Percentiles rank a stretch among this genome's conserved stretches.
phyloP scores from a whole-genome alignment of 2,113 vertebrate genomes.

The Tetrax tetrax region DNA sequence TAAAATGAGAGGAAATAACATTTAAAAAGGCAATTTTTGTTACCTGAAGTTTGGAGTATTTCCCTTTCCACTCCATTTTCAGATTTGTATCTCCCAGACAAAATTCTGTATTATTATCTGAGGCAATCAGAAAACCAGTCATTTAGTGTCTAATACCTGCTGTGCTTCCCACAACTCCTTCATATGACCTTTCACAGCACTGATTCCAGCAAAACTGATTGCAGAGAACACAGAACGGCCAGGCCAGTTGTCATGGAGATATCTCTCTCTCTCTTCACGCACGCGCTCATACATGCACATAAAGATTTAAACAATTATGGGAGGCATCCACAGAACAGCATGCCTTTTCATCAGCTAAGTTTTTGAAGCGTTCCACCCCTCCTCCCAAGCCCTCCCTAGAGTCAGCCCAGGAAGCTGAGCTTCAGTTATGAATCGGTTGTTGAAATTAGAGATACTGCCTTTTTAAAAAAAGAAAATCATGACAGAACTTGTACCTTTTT shows the following conservation, averaged over 20 bases:
- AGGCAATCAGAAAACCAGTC: conserved; percentile 56
- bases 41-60: conserved; percentile 76
- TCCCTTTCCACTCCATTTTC: conserved; percentile 79
- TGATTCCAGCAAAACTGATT: conserved; percentile 73
- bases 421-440: conserved; percentile 25
- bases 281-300: not conserved
- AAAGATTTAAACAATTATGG: conserved; percentile 64
- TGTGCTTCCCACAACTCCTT: conserved; percentile 78
- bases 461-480: not conserved
- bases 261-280: conserved; percentile 14
- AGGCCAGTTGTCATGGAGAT: conserved; percentile 80
- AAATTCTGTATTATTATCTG: conserved; percentile 54
- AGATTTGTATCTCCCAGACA: conserved; percentile 74
- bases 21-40: conserved; percentile 40
- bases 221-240: conserved; percentile 56
- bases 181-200: conserved; percentile 72
- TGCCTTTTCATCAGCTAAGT: conserved; percentile 71
- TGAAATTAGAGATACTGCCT: conserved; percentile 5
- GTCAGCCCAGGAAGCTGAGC: conserved; percentile 53
- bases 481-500: not conserved
- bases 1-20: not conserved
- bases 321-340: conserved; percentile 71
- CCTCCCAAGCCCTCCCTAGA: conserved; percentile 70
- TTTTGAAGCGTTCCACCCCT: conserved; percentile 70
- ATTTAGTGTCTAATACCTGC: conserved; percentile 71